Conservation (phyloP, 2,797 vertebrate species). For the Florisuga fusca region DNA sequence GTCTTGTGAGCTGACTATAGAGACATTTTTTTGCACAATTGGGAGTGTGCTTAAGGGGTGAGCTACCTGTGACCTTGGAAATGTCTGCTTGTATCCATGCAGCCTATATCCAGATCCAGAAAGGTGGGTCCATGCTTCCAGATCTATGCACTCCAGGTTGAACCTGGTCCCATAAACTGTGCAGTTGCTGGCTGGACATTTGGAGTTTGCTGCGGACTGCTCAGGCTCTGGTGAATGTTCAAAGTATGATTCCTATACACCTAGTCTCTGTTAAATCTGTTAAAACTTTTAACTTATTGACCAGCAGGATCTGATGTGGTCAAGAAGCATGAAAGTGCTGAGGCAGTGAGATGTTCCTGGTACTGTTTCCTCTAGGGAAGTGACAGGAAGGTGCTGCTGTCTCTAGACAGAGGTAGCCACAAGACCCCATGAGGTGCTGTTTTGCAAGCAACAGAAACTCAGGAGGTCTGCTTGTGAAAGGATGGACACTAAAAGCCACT, state of each 20-base stretch:
- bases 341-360: background rate
- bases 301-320: background rate
- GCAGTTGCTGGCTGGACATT: background rate
- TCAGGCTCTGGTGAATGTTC: background rate
- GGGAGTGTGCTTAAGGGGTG: background rate
- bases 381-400: background rate
- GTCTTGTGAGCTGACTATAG: background rate
- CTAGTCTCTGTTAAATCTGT: background rate
- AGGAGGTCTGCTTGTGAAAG: background rate
- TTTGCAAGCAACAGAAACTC: background rate
- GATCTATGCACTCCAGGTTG: background rate
- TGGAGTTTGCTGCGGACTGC: background rate
- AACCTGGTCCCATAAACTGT: background rate
- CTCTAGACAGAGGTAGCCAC: background rate
- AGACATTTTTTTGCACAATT: background rate
- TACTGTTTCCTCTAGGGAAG: background rate
- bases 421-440: background rate
- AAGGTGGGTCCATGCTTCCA: background rate
- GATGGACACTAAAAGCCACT: background rate
- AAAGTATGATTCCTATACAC: background rate
- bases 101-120: background rate
- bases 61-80: background rate
- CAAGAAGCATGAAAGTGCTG: background rate
- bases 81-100: background rate
- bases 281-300: background rate